Conservation (phyloP, 1,140 invertebrate species). For the Drosophila parabipectinata region DNA sequence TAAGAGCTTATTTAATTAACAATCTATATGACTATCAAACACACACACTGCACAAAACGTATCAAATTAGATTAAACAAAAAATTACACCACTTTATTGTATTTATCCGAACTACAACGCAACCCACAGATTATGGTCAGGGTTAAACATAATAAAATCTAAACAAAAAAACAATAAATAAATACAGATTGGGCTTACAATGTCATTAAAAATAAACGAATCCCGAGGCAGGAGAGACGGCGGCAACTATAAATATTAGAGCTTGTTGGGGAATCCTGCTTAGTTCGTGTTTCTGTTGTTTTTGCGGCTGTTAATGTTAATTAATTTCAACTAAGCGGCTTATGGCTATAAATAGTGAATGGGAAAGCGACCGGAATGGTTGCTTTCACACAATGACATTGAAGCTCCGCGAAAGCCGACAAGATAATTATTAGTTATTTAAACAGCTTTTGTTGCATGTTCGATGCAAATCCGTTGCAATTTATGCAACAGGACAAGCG, state of each 20-base stretch:
- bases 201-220: constrained; percentile 76
- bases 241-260: constrained; percentile 66
- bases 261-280: constrained; percentile 35
- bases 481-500: constrained; percentile 44
- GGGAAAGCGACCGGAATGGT: constrained; percentile 1
- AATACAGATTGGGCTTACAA: constrained; percentile 75
- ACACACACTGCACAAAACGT: constrained; percentile 28
- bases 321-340: constrained; percentile 79
- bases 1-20: constrained; percentile 60
- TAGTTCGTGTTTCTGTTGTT: constrained; percentile 29
- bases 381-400: constrained; percentile 47
- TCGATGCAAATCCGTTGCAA: constrained; percentile 67
- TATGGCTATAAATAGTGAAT: constrained; percentile 71
- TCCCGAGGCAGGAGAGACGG: constrained; percentile 11
- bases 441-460: constrained; percentile 76
- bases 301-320: constrained; percentile 71
- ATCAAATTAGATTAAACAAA: constrained; percentile 34
- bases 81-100: constrained; percentile 10
- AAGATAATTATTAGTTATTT: constrained; percentile 82
- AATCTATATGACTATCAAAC: constrained; percentile 25
- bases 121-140: constrained; percentile 18
- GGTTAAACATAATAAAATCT: constrained; percentile 3
- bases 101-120: constrained; percentile 9
- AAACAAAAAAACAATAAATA: constrained; percentile 31
- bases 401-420: constrained; percentile 56